Conservation (phyloP, 2,797 vertebrate species). For the Danio aesculapii region DNA sequence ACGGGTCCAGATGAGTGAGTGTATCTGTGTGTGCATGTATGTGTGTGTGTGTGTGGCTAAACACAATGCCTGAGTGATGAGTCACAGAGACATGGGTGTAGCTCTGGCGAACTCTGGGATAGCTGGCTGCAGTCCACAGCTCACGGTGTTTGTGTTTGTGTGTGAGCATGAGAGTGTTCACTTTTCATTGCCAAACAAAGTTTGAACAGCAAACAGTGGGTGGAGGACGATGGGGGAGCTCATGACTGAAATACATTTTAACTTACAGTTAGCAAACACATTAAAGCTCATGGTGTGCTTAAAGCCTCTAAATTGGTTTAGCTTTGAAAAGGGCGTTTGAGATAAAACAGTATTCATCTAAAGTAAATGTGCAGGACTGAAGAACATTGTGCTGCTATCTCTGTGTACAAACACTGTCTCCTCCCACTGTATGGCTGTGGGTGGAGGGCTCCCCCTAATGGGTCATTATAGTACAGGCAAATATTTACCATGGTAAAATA, state of each 20-base stretch:
- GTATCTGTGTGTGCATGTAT: slow-evolving; percentile 4
- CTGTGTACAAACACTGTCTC: neutral
- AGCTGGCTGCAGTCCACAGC: slow-evolving; percentile 31
- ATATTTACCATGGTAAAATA: neutral
- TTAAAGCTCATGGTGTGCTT: neutral
- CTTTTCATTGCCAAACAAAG: slow-evolving; percentile 4
- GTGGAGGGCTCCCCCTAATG: slow-evolving; percentile 31
- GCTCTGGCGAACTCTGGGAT: slow-evolving; percentile 21
- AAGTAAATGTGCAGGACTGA: neutral
- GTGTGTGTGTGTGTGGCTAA: slow-evolving; percentile 17
- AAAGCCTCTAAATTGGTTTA: neutral
- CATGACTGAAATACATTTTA: slow-evolving; percentile 26
- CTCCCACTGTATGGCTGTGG: neutral
- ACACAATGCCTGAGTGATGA: slow-evolving; percentile 47
- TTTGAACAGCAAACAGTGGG: slow-evolving; percentile 30
- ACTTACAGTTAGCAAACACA: neutral
- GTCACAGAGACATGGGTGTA: slow-evolving; percentile 44
- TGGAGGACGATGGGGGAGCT: slow-evolving; percentile 18
- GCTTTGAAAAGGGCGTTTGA: slow-evolving; percentile 8
- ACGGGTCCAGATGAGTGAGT: neutral
- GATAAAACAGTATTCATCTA: neutral
- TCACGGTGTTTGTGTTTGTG: neutral
- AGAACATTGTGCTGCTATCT: neutral
- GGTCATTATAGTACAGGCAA: neutral
- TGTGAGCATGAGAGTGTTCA: neutral